Evolutionary conservation across 1,140 invertebrate species (phyloP), one percentile per base, ranked within the genome.

Genomic region (Anoplophora glabripennis): DNA sequence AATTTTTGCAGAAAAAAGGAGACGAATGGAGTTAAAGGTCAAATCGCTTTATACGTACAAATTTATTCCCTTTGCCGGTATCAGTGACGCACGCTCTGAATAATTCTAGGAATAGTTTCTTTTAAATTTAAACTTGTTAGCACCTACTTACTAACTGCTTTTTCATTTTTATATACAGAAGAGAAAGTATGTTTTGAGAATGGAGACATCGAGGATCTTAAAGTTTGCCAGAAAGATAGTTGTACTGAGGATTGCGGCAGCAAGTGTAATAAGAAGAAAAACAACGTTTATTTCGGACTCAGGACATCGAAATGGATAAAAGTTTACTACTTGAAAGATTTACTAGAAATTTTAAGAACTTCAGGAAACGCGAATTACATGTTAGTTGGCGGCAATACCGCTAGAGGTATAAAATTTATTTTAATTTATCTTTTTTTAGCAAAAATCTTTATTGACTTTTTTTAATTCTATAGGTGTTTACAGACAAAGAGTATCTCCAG

Each of bases 401-500:
- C 70, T 7, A 66, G 64, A 67, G 72, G 72, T 69, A 64, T 55
- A 7, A n/a, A n/a, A 10, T 41, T 41, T 12, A 12, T 28, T 28
- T 28, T 28, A 5, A 5, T 28, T 28, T 2, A 28, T 28, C n/a
- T n/a, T n/a, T 28, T 28, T 28, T 28, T 28, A 28, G 21, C 21
- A 28, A 28, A 28, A 28, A 2, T 11, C 17, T 4, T 17, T n/a
- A 15, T 14, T 15, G n/a, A 49, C 11, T 12, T 28, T 41, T n/a
- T n/a, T 28, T 28, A 2, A 28, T 60, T n/a, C n/a, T 62, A 71
- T 73, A 79, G 87, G 87, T 51, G 84, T 89, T 14, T 89, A 85
- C 70, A 79, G 78, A 64, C 75, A 74, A 55, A 76, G 58, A 58
- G 67, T 67, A 56, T 76, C 71, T 65, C 78, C 79, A 8, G 74